A percentile compares a stretch with the other conserved stretches of the same genome.
These are phyloP conservation scores for Phoxinus phoxinus DNA, from an alignment of 2,113 vertebrate genomes.

Conservation along the genomic window DNA sequence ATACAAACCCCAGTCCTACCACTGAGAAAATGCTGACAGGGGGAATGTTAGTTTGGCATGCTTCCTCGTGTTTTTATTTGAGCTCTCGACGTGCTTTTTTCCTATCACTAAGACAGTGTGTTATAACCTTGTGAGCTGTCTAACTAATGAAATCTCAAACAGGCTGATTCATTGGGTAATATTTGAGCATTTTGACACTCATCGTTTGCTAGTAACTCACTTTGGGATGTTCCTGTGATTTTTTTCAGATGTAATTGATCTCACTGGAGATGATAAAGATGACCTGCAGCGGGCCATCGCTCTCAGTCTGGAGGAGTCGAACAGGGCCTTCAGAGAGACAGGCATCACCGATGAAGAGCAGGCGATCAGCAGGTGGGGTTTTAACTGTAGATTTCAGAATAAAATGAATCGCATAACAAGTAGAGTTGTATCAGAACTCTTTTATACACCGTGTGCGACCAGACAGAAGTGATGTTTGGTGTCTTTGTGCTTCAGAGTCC, in stretches of 20 bases:
- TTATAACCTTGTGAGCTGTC: background rate
- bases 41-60: slow-evolving; percentile 12
- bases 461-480: background rate
- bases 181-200: background rate
- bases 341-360: slow-evolving; percentile 99
- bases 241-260: slow-evolving; percentile 95
- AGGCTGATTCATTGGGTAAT: background rate
- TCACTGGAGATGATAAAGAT: slow-evolving; percentile 99
- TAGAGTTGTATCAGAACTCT: background rate
- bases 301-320: slow-evolving; percentile 98
- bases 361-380: slow-evolving; percentile 93
- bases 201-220: background rate
- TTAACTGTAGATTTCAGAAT: background rate
- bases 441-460: background rate
- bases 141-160: too few relatives aligned
- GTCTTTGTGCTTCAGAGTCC: slow-evolving; percentile 77
- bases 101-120: background rate
- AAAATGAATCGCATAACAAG: background rate
- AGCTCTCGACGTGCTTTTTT: background rate
- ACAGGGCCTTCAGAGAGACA: slow-evolving; percentile 94
- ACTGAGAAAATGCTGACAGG: slow-evolving; percentile 19
- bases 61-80: background rate
- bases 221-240: background rate
- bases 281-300: slow-evolving; percentile 99
- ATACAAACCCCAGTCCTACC: background rate